Conservation (phyloP, 2,888 invertebrate species). For the Drepana falcataria region DNA sequence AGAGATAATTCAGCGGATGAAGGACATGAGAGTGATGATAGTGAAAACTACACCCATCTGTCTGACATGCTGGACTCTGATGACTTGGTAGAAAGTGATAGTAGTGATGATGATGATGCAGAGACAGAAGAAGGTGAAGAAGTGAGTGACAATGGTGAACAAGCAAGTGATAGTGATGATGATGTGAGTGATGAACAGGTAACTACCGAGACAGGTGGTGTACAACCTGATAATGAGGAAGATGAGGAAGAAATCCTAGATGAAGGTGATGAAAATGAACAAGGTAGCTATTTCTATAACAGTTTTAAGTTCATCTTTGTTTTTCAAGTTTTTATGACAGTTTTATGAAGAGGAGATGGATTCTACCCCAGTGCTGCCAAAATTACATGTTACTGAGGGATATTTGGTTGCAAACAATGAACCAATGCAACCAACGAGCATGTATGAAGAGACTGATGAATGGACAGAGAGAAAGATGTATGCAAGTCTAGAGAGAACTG, state of each 20-base stretch:
- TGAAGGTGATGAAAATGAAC: conserved; percentile 35
- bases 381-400: too few relatives aligned
- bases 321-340: too few relatives aligned
- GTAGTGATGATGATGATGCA: conserved; percentile 18
- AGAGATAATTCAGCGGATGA: conserved; percentile 46
- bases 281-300: conserved; percentile 16
- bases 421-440: too few relatives aligned
- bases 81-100: conserved; percentile 47
- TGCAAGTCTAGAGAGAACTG: too few relatives aligned
- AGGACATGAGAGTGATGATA: conserved; percentile 57
- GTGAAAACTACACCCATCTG: conserved; percentile 54
- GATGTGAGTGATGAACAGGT: conserved; percentile 11
- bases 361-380: too few relatives aligned
- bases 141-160: conserved; percentile 17
- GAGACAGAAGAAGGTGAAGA: conserved; percentile 14
- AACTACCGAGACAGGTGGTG: conserved; percentile 2
- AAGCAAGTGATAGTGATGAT: conserved; percentile 14
- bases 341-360: too few relatives aligned
- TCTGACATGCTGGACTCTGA: conserved; percentile 63
- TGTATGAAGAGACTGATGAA: too few relatives aligned
- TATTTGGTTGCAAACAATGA: too few relatives aligned
- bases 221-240: conserved; percentile 6
- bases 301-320: too few relatives aligned
- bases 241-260: conserved; percentile 12
- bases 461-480: too few relatives aligned